Percentiles rank a stretch among this genome's conserved stretches.
phyloP scores from a whole-genome alignment of 2,888 invertebrate genomes.

The Phyllotreta striolata region DNA sequence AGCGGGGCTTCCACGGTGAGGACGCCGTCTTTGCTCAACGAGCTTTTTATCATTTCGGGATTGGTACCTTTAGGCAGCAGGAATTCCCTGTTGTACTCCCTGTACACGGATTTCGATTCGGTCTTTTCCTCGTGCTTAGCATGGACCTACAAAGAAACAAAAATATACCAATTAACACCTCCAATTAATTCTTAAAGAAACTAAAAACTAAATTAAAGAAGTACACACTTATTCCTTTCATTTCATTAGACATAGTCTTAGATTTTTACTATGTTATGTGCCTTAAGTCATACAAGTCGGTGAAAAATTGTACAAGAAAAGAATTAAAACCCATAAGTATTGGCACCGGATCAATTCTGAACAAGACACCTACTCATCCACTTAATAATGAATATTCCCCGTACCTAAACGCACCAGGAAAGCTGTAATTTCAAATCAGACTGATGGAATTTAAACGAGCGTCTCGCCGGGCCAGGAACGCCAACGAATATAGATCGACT shows the following conservation, averaged over 20 bases:
- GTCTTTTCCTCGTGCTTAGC: constrained; percentile 99
- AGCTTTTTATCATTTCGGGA: constrained; percentile 95
- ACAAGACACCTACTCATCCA: constrained; percentile 3
- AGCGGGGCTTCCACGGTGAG: constrained; percentile 96
- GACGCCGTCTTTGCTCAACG: constrained; percentile 95
- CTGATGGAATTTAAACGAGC: constrained; percentile 16
- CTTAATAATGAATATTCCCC: constrained; percentile 8
- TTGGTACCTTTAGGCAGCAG: constrained; percentile 95
- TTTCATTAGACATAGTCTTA: no score
- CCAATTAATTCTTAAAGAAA: neutral
- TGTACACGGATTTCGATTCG: constrained; percentile 94
- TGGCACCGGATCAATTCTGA: neutral
- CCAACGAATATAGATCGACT: no score
- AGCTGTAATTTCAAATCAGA: constrained; percentile 6
- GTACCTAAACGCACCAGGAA: constrained; percentile 8
- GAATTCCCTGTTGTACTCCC: constrained; percentile 98
- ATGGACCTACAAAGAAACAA: constrained; percentile 78
- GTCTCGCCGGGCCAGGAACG: no score
- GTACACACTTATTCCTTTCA: no score
- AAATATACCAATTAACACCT: neutral
- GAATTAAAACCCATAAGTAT: no score
- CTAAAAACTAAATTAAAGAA: no score
- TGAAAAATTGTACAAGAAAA: no score
- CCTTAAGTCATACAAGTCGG: no score
- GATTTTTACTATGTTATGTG: no score